These are phyloP conservation scores for Chlorops oryzae DNA, from an alignment of 1,140 invertebrate genomes.

Conservation along the genomic window DNA sequence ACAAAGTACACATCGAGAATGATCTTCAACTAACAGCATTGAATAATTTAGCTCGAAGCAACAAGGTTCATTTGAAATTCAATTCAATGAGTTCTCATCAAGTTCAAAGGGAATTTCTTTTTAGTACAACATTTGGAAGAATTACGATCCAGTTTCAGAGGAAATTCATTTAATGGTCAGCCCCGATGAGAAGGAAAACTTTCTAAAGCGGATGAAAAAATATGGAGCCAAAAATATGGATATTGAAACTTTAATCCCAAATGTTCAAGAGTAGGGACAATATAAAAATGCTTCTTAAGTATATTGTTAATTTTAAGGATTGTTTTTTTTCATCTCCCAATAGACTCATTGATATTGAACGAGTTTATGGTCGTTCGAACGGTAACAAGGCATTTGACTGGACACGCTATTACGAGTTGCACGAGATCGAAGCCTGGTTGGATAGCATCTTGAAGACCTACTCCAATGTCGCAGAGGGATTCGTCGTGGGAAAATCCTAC, in stretches of 20 bases:
- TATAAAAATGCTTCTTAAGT: not conserved
- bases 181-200: constrained; percentile 18
- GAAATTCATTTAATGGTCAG: constrained; percentile 34
- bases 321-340: too few relatives aligned
- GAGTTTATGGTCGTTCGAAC: constrained; percentile 15
- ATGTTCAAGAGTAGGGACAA: constrained; percentile 34
- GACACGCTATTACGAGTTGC: constrained; percentile 47
- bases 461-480: constrained; percentile 29
- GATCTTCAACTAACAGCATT: constrained; percentile 23
- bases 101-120: too few relatives aligned
- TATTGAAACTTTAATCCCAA: constrained; percentile 26
- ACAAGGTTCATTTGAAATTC: not conserved
- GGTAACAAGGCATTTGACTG: constrained; percentile 40
- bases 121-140: constrained; percentile 38
- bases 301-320: not conserved
- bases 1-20: constrained; percentile 22
- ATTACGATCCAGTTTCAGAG: constrained; percentile 24
- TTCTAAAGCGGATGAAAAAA: constrained; percentile 19
- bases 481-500: constrained; percentile 48
- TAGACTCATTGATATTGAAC: constrained; percentile 38
- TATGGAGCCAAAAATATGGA: constrained; percentile 16
- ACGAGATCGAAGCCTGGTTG: constrained; percentile 51
- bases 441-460: constrained; percentile 38
- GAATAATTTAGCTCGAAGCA: constrained; percentile 12
- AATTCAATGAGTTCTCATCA: not conserved